Base-by-base conservation (phyloP, 2,888 invertebrate species). In the Eueremaeus valkanovi region DNA sequence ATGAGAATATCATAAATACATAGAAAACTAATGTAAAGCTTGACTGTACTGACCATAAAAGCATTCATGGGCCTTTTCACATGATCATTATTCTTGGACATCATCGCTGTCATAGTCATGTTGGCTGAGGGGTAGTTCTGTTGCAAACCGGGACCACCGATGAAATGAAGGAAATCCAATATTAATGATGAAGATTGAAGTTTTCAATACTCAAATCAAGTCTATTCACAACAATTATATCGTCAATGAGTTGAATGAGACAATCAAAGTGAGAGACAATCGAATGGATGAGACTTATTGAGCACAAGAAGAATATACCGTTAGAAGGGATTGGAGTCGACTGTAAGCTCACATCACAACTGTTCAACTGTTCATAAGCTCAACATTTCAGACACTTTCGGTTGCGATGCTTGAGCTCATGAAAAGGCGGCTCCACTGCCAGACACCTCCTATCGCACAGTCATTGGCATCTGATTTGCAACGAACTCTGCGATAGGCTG, bases 61-160 rank as follows among this genome's bases (percentile, higher is more conserved):
- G 96, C 95, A 85, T 96, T 96, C 96, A 97, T 96, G 1, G 96
- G 96, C 27, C 96, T 87, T 84, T 96, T 97, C 82, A 97, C 94
- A 84, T 95, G 93, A 83, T 90, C 90, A 81, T 90, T 90, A 18
- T 75, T 76, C 8, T 75, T 73, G 36, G 77, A 63, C 63, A 63
- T 63, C 6, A 63, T 63, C 16, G 63, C n/a, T 33, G 11, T 78
- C 58, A 76, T 75, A 24, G 77, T 75, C 77, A 78, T 78, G 16
- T 49, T 72, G 5, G 42, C 40, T 13, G n/a, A n/a, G n/a, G n/a
- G n/a, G n/a, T n/a, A n/a, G n/a, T n/a, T n/a, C n/a, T n/a, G n/a
- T n/a, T n/a, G n/a, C n/a, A n/a, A n/a, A n/a, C n/a, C n/a, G n/a
- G n/a, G n/a, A n/a, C n/a, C n/a, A n/a, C n/a, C n/a, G n/a, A n/a